Evolutionary conservation across 2,888 invertebrate species (phyloP), one percentile per base, ranked within the genome.

Genomic region (Auanema sp.): DNA sequence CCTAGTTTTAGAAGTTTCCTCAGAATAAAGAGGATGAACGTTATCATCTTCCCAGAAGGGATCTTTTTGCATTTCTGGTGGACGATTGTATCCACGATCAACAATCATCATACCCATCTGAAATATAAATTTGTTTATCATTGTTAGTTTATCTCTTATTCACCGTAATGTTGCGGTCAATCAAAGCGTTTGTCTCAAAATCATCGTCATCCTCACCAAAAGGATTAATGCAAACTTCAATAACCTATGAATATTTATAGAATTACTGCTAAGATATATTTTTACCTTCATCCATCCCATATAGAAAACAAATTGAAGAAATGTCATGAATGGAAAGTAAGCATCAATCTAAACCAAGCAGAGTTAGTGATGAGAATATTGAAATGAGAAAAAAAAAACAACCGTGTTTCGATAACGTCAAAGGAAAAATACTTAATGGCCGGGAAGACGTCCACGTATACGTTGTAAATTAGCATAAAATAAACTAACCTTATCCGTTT

Each of bases 21-120:
- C 72, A 1, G 72, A 72, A 40, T 72, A 72, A 23, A 72, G 57
- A 11, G 68, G 63, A 24, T 66, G 63, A 1, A 66, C 64, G 24
- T 69, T 71, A 43, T 63, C 62, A 21, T 75, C 72, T 53, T 76
- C 75, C 74, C 76, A 79, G 60, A 81, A 81, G 42, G 75, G 70
- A 67, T 81, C 81, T 47, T 70, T 75, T 49, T 75, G 71, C 18
- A 79, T 53, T 16, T 74, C 76, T 14, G 81, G 81, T 6, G 76
- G 72, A 12, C 62, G 63, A 61, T 78, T 75, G 59, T 68, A 78
- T 43, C 77, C 74, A 42, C 78, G 75, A 64, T 81, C 81, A 10
- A 81, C 80, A 16, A 81, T 79, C 64, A 74, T 78, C 41, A 79
- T 50, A n/a, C 81, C 81, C 67, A 79, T 78, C 75, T 80, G 60